A percentile compares a stretch with the other conserved stretches of the same genome.
Conservation (phyloP, 2,888 invertebrate species). For the Idaea dimidiata region DNA sequence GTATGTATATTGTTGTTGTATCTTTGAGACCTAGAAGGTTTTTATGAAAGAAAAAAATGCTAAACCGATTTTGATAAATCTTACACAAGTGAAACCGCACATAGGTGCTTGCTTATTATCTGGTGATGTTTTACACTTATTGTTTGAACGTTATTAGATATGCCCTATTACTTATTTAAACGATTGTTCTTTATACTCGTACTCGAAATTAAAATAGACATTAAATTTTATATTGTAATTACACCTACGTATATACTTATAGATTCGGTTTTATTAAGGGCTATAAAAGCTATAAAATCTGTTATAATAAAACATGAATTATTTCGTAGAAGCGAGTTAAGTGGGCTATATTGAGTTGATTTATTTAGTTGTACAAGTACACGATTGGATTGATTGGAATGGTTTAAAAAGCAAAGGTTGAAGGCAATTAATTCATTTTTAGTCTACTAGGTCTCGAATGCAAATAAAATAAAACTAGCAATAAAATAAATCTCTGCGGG, state of each 20-base stretch:
- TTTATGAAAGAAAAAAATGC: no score
- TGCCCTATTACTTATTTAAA: neutral
- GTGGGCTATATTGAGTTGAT: neutral
- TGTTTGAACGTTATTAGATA: no score
- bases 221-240: conserved; percentile 2
- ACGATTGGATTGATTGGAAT: neutral
- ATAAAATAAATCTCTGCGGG: neutral
- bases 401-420: neutral
- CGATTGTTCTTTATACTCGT: neutral
- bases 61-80: no score
- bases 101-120: no score
- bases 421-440: neutral
- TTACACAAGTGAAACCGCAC: no score
- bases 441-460: neutral
- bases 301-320: conserved; percentile 3
- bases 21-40: no score
- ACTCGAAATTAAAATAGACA: neutral
- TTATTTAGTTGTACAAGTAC: neutral
- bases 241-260: neutral
- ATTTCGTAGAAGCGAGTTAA: neutral
- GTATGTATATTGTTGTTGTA: no score
- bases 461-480: neutral
- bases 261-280: conserved; percentile 3
- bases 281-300: conserved; percentile 2
- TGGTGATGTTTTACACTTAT: no score